phyloP scores from a whole-genome alignment of 2,888 invertebrate species.

The Hyalella azteca region DNA sequence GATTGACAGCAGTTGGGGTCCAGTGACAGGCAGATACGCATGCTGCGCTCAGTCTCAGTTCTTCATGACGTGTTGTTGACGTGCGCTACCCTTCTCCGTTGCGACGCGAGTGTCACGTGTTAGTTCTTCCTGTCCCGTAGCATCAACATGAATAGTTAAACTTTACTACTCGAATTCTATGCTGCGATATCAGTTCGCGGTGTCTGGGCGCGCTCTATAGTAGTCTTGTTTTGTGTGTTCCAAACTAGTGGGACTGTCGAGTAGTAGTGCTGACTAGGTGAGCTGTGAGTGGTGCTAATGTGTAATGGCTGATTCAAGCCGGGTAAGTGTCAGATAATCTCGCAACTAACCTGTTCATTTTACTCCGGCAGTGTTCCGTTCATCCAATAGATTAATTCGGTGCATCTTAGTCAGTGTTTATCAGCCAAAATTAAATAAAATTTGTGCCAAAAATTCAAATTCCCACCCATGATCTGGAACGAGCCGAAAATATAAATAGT shows the following conservation, averaged over 20 bases:
- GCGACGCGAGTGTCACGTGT: conserved; percentile 39
- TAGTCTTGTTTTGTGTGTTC: background rate
- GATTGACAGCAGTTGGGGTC: conserved; percentile 59
- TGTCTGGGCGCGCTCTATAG: conserved; percentile 1
- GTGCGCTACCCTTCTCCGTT: conserved; percentile 48
- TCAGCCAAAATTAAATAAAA: background rate
- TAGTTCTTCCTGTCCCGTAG: conserved; percentile 41
- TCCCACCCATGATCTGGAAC: background rate
- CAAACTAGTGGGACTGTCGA: conserved; percentile 10
- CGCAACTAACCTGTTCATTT: conserved; percentile 11
- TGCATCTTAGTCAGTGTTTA: conserved; percentile 6
- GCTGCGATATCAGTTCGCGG: background rate
- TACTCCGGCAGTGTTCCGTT: conserved; percentile 25
- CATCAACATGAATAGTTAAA: conserved; percentile 17
- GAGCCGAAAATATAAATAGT: conserved; percentile 21
- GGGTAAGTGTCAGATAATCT: conserved; percentile 15
- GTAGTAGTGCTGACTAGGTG: background rate
- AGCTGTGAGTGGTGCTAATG: conserved; percentile 31
- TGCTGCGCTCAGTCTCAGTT: conserved; percentile 59
- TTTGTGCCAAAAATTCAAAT: conserved; percentile 25
- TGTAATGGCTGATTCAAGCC: conserved; percentile 29
- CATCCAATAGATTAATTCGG: conserved; percentile 8
- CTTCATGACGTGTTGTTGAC: conserved; percentile 59
- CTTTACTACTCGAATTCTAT: background rate
- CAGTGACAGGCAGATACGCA: conserved; percentile 59